Base-by-base conservation (phyloP, 2,888 invertebrate genomes). In the Acanthosepion esculentum region DNA sequence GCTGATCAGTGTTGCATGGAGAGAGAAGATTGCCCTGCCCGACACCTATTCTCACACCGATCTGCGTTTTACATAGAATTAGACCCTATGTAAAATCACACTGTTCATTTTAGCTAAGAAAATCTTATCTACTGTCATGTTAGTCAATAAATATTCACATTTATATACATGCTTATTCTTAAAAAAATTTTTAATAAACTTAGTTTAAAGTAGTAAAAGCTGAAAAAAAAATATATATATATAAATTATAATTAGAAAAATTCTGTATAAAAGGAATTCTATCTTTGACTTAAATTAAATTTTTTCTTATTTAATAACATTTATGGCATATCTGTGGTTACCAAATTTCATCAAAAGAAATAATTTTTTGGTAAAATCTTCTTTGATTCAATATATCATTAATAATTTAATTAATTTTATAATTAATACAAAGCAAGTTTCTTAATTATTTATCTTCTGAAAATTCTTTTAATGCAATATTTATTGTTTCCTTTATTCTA, bases 11-110 rank as follows among this genome's bases (percentile, higher is more conserved):
- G 29, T 50, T 50, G 50, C 53, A 93, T 53, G 53, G 93, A 93
- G 93, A 93, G 93, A 93, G 93, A 93, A 93, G 93, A 53, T 93
- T 48, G 55, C 94, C 94, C 53, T 41, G 59, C 55, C 48, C 50
- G 78, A 53, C 59, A 94, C 48, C 48, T 53, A 64, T 64, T 64
- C 94, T 55, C 48, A 55, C 94, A 94, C 94, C 94, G 94, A 94
- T 94, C 94, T 94, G 94, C 94, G 94, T 94, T 94, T 94, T 94
- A 94, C 94, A 64, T 94, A 94, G 59, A 78, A n/a, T 78, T 78
- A 78, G 78, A 78, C 12, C 78, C 78, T 78, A 78, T 78, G 78
- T 78, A 78, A 78, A 78, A 78, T 78, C n/a, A 78, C 12, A n/a
- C n/a, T n/a, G 78, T 78, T 33, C n/a, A 78, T 78, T 78, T 78